Percentiles rank a stretch among this genome's conserved stretches.
Evolutionary conservation across 1,140 invertebrate species (phyloP).

Genomic region (Drosophila ficusphila): DNA sequence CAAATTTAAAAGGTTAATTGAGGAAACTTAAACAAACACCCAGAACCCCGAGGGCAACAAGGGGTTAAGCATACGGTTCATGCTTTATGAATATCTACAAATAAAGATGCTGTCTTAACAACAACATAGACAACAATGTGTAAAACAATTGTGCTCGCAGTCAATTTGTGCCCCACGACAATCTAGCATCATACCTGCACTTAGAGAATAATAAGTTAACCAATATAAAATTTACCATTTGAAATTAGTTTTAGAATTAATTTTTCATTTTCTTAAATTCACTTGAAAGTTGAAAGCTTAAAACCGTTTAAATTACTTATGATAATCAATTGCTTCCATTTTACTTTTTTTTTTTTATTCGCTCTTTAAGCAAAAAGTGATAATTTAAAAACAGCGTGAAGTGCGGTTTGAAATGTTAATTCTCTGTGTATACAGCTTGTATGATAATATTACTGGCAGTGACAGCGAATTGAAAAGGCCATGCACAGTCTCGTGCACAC

Average conservation of each 20-base stretch:
- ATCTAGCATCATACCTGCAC: slow-evolving; percentile 7
- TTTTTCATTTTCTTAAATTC: not conserved
- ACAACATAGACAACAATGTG: slow-evolving; percentile 47
- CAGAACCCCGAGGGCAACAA: not conserved
- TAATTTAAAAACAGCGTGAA: no score
- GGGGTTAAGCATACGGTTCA: slow-evolving; percentile 6
- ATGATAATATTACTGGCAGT: slow-evolving; percentile 29
- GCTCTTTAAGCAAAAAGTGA: no score
- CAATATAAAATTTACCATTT: no score
- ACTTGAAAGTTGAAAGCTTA: no score
- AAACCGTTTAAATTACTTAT: no score
- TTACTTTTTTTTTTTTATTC: no score
- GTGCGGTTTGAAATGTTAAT: no score
- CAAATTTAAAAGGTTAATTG: slow-evolving; percentile 55
- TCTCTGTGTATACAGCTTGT: not conserved
- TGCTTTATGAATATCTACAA: not conserved
- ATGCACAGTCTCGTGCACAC: slow-evolving; percentile 12
- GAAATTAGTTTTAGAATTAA: not conserved
- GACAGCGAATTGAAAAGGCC: slow-evolving; percentile 52
- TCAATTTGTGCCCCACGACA: slow-evolving; percentile 66
- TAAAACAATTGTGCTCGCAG: slow-evolving; percentile 68
- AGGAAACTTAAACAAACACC: slow-evolving; percentile 59
- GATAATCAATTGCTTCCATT: no score
- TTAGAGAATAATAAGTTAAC: not conserved
- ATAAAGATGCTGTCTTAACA: slow-evolving; percentile 8